Evolutionary conservation across 1,140 invertebrate genomes (phyloP).

Genomic region (Leptinotarsa texana): DNA sequence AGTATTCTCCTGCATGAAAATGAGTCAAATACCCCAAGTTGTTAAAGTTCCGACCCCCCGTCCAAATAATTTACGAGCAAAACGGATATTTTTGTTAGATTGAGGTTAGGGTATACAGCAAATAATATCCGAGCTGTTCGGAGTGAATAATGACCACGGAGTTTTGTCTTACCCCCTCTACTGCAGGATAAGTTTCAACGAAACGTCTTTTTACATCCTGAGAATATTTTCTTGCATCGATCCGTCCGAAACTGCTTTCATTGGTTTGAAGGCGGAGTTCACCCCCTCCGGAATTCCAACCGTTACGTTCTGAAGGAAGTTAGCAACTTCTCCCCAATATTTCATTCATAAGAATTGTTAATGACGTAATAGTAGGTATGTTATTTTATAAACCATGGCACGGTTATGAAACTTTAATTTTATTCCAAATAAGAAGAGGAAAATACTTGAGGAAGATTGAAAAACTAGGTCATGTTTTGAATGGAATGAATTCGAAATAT

Average conservation of each 20-base stretch:
- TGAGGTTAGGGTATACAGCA: slow-evolving; percentile 52
- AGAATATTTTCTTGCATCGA: slow-evolving; percentile 57
- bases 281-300: slow-evolving; percentile 44
- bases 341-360: slow-evolving; percentile 49
- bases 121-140: slow-evolving; percentile 53
- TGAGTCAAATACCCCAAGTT: neutral
- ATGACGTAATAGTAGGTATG: slow-evolving; percentile 43
- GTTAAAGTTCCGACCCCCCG: slow-evolving; percentile 33
- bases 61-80: slow-evolving; percentile 55
- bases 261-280: slow-evolving; percentile 53
- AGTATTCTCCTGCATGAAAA: neutral
- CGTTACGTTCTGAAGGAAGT: slow-evolving; percentile 39
- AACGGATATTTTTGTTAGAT: slow-evolving; percentile 52
- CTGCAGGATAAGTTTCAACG: slow-evolving; percentile 48
- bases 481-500: neutral
- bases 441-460: slow-evolving; percentile 21
- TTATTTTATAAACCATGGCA: slow-evolving; percentile 43
- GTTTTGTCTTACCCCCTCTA: slow-evolving; percentile 53
- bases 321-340: slow-evolving; percentile 43
- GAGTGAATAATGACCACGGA: slow-evolving; percentile 55
- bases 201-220: slow-evolving; percentile 57
- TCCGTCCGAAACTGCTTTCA: slow-evolving; percentile 41
- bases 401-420: slow-evolving; percentile 43
- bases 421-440: slow-evolving; percentile 30
- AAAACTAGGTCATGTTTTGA: slow-evolving; percentile 14